Evolutionary conservation across 2,797 vertebrate genomes (phyloP).

Genomic region (Lithobates sylvaticus): DNA sequence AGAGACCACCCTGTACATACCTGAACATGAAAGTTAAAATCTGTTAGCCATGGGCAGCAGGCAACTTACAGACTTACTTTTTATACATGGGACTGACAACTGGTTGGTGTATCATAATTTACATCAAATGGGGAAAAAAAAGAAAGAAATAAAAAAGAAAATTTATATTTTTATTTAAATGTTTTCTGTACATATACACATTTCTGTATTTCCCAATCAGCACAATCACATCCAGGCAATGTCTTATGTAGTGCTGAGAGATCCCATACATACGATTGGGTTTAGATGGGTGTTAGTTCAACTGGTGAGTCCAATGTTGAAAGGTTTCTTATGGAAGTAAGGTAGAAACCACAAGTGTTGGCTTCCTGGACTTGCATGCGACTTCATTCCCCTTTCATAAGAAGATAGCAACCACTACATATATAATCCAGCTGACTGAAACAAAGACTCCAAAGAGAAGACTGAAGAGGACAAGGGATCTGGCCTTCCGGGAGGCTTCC

Average conservation of each 20-base stretch:
- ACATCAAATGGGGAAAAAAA: no score
- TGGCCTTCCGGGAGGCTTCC: slow-evolving; percentile 76
- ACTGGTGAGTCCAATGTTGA: background rate
- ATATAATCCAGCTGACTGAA: slow-evolving; percentile 80
- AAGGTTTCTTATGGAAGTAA: background rate
- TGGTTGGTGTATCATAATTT: no score
- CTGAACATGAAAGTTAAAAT: no score
- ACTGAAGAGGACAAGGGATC: slow-evolving; percentile 79
- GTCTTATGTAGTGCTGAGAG: background rate
- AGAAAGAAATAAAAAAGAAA: background rate
- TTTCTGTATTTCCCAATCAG: background rate
- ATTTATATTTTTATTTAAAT: slow-evolving; percentile 27
- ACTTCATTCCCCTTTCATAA: slow-evolving; percentile 52
- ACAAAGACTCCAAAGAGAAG: slow-evolving; percentile 78
- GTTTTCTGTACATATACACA: slow-evolving; percentile 52
- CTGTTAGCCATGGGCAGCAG: no score
- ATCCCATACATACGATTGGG: background rate
- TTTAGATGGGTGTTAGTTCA: background rate
- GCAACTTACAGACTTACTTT: no score
- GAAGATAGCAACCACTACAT: slow-evolving; percentile 76
- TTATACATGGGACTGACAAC: no score
- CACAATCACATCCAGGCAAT: background rate
- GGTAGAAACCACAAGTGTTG: background rate
- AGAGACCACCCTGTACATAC: no score
- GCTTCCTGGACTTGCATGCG: no score